A percentile compares a stretch with the other conserved stretches of the same genome.
Evolutionary conservation across 2,113 vertebrate genomes (phyloP).

Genomic region (Oncorhynchus masou): DNA sequence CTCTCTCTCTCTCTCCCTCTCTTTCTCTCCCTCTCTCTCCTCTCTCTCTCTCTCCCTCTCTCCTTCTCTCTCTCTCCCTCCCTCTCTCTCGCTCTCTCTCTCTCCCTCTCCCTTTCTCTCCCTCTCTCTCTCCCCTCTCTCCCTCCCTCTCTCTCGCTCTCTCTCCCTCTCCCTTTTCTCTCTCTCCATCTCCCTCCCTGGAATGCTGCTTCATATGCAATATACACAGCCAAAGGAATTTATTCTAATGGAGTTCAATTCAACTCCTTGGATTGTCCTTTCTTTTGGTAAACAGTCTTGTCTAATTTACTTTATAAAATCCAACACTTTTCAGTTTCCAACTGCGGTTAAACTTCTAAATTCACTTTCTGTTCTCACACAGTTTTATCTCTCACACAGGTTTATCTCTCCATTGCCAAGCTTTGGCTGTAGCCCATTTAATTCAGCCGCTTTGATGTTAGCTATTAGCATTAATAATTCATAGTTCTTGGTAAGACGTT

Average conservation of each 20-base stretch:
- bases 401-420: slow-evolving; percentile 47
- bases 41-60: too few species aligned
- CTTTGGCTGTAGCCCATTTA: slow-evolving; percentile 56
- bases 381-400: slow-evolving; percentile 34
- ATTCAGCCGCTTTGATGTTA: slow-evolving; percentile 77
- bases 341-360: background rate
- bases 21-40: too few species aligned
- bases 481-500: slow-evolving; percentile 69
- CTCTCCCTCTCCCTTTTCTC: too few species aligned
- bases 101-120: too few species aligned
- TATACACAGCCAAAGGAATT: background rate
- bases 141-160: too few species aligned
- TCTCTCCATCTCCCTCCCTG: background rate
- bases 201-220: background rate
- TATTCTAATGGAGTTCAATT: background rate
- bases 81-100: too few species aligned
- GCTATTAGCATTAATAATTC: slow-evolving; percentile 73
- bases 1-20: too few species aligned
- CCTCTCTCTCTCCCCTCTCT: too few species aligned
- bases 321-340: slow-evolving; percentile 26
- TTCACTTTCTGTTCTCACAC: slow-evolving; percentile 23
- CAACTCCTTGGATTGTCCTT: too few species aligned
- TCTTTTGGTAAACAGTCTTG: background rate
- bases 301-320: slow-evolving; percentile 33
- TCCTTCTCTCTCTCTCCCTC: too few species aligned